Evolutionary conservation across 2,797 vertebrate species (phyloP), one percentile per base, ranked within the genome.

Genomic region (Parambassis ranga): DNA sequence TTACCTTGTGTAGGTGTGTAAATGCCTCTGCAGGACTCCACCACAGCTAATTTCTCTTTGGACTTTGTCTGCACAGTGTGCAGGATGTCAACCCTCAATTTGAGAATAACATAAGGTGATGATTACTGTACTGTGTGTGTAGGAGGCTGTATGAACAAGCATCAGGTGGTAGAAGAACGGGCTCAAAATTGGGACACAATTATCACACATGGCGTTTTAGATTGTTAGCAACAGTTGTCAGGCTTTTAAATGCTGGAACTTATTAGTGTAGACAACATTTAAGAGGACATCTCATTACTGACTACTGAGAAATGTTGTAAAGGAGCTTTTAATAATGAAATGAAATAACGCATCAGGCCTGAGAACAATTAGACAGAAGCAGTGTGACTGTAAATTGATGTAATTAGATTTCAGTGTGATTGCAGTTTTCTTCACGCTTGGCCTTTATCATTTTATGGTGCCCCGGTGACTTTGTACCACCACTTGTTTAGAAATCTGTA

Each of bases 321-420:
- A 79, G 50, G 48, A 63, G 69, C 46, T 71, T 81, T 81, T 63
- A 76, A 71, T 59, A 61, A 63, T 59, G 56, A 26, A 73, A 79
- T 65, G 46, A 73, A 73, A 80, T 69, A 51, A 83, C 71, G 57
- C 73, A 55, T 53, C 39, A 55, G 68, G 56, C 59, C 44, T 19
- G 46, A 65, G 57, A 78, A 82, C 62, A 76, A 79, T 75, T 70
- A 81, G 52, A 65, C 48, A 52, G 55, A 72, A 83, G 66, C 64
- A 53, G 61, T 61, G 53, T 50, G 71, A 72, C 47, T 65, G 56
- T 65, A 76, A 70, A 81, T 68, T 63, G 65, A 71, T 77, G 51
- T 65, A 69, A 82, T 79, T 79, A 57, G 61, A 85, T 80, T 77
- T 73, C 52, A 68, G 36, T 61, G 52, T 61, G 50, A 66, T 74